Base-by-base conservation (phyloP, 2,888 invertebrate species). In the Acrocera orbiculus region DNA sequence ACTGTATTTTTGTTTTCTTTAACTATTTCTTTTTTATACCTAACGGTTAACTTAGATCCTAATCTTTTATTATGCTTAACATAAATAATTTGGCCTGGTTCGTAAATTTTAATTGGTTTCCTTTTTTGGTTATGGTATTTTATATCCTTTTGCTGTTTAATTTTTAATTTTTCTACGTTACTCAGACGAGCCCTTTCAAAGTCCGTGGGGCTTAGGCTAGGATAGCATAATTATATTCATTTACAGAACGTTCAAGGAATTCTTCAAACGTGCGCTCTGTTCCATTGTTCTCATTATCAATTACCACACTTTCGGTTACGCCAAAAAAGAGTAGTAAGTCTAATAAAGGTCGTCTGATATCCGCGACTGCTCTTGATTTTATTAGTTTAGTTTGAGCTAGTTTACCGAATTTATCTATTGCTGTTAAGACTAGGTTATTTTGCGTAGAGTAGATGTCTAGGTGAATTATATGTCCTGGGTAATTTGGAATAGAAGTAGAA, bases 281-380 rank as follows among this genome's bases (percentile, higher is more conserved):
- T 16, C 22, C 23, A 25, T 41, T 32, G 27, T 34, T 36, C 22
- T 40, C 40, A n/a, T 42, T 42, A 25, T 40, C 36, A 8, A 38
- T 34, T 2, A 40, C 39, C 6, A 42, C 25, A 16, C n/a, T 27
- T 31, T 38, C 35, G 8, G 40, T 40, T 13, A 40, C 28, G 13
- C 40, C 19, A 11, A 35, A 40, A n/a, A 27, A 31, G 13, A 31
- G 36, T 8, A 40, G 35, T 4, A 43, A 31, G 8, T 40, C 34
- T 30, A 34, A 16, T 19, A 43, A 20, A 5, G 35, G 37, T 26
- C 27, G 14, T 35, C 27, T 35, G 7, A 38, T 34, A 16, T 39
- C 27, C 31, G 34, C 27, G 5, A 35, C 32, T 3, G 37, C 22
- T 15, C 37, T 27, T 10, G 30, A 37, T 10, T 22, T 22, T 7